Evolutionary conservation across 2,113 vertebrate species (phyloP), one percentile per base, ranked within the genome.

Genomic region (Neogobius melanostomus): DNA sequence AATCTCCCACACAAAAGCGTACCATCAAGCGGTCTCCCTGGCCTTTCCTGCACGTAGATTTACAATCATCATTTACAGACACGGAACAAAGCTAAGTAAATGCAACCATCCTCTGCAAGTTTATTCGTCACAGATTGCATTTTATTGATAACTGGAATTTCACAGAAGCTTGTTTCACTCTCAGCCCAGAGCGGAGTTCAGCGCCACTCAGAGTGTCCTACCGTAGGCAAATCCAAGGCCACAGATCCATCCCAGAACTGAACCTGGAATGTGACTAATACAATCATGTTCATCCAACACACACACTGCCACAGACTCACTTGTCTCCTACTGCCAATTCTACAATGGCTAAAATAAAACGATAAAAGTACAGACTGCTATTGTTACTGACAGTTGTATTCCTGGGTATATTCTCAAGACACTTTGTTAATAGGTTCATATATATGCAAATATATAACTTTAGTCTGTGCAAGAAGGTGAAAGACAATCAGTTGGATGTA

Each of bases 391-490:
- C 89, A 85, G 90, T 89, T 87, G 87, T 89, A 84, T 91, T 91
- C 90, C 88, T 91, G 89, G 88, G 88, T 90, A 92, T 88, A 92
- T 82, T 86, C 80, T 91, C 88, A 92, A 92, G 90, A 92, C 92
- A 92, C 91, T 92, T 90, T 89, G 91, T 91, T 92, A 90, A 92
- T 92, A 90, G 76, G 81, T 88, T 88, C 82, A 87, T 90, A 84
- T 87, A 86, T 88, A 67, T 72, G 86, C 89, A 89, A 87, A 84
- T 77, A 78, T 87, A 73, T 82, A 86, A 91, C 86, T 91, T 90
- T 88, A 91, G 87, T 90, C 90, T 94, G 89, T 93, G 93, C 91
- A 92, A 93, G 87, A 77, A 91, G 87, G 83, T 92, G 88, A 89
- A 88, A 91, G 89, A 92, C 91, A 93, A 90, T 92, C 90, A 91